Percentiles rank a stretch among this genome's conserved stretches.
Evolutionary conservation across 2,113 vertebrate species (phyloP).

Genomic region (Nannobrachium achirus): DNA sequence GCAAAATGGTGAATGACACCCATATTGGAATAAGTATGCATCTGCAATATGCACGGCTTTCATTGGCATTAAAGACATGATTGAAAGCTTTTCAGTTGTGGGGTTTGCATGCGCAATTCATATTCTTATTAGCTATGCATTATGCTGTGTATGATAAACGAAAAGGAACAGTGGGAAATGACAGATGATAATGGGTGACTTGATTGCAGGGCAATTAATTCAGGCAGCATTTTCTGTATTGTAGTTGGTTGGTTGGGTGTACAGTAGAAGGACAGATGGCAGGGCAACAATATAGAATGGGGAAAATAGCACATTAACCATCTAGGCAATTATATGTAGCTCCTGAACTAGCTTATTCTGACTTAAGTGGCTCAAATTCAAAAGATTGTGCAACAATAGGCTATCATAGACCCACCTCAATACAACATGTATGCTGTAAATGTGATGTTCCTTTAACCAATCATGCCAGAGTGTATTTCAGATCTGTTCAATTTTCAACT

Average conservation of each 20-base stretch:
- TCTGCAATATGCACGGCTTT: neutral
- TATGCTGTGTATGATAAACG: conserved; percentile 45
- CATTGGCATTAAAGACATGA: conserved; percentile 40
- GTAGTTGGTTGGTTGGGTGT: conserved; percentile 14
- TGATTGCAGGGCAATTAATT: conserved; percentile 14
- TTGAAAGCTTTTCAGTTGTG: conserved; percentile 56
- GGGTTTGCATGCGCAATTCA: conserved; percentile 49
- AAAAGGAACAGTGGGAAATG: conserved; percentile 56
- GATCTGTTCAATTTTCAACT: too few species aligned
- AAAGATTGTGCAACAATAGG: neutral
- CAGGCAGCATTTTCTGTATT: conserved; percentile 10
- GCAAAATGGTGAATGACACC: conserved; percentile 2
- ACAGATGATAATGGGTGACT: conserved; percentile 46
- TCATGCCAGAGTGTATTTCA: too few species aligned
- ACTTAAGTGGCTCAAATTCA: conserved; percentile 5
- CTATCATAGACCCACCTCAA: conserved; percentile 9
- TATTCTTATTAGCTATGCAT: conserved; percentile 35
- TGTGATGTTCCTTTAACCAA: too few species aligned
- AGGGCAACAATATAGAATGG: conserved; percentile 12
- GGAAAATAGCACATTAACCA: conserved; percentile 9
- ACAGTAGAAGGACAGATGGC: conserved; percentile 29
- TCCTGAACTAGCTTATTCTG: conserved; percentile 2
- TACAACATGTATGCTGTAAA: too few species aligned
- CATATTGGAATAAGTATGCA: neutral
- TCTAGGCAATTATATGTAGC: conserved; percentile 11